Evolutionary conservation across 1,140 invertebrate genomes (phyloP), one percentile per base, ranked within the genome.

Genomic region (Himalopsyche phryganea): DNA sequence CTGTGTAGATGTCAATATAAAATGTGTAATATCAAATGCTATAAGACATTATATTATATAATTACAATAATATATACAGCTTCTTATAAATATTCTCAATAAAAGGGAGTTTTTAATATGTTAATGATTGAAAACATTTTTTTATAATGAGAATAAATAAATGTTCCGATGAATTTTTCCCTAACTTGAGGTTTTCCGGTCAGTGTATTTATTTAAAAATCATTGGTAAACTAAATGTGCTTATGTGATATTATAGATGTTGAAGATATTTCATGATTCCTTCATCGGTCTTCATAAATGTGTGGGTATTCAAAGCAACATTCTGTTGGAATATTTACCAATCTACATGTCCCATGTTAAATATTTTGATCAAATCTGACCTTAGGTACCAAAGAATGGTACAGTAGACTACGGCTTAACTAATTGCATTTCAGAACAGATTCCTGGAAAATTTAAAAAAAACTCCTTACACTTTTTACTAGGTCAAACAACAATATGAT

Each of bases 1-100:
- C 56, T 51, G 48, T 57, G 33, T 58, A 58, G 49, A 51, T 58
- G 49, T 58, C 56, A 51, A 58, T 51, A 58, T 23, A 50, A 18
- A 50, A 35, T 51, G 35, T 50, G 56, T 50, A 48, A 50, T 44
- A 15, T 42, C 40, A 51, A 50, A 57, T 32, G 32, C 32, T 58
- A 45, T 28, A 19, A 51, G 23, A 45, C 46, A 55, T 19, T 52
- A 42, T 15, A 7, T 2, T 35, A 28, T 55, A 46, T 35, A 10
- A 28, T 28, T 28, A 28, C 23, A 28, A 5, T 28, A 28, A 3
- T 28, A 9, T 28, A 28, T 9, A 28, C 23, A 28, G 23, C 23
- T 55, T 55, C 41, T 42, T 42, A 55, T 55, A 42, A 36, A 50
- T 38, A 32, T 51, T 40, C 49, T 46, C 23, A 55, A 32, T 55